Conservation (phyloP, 2,113 vertebrate species). For the Paramisgurnus dabryanus region DNA sequence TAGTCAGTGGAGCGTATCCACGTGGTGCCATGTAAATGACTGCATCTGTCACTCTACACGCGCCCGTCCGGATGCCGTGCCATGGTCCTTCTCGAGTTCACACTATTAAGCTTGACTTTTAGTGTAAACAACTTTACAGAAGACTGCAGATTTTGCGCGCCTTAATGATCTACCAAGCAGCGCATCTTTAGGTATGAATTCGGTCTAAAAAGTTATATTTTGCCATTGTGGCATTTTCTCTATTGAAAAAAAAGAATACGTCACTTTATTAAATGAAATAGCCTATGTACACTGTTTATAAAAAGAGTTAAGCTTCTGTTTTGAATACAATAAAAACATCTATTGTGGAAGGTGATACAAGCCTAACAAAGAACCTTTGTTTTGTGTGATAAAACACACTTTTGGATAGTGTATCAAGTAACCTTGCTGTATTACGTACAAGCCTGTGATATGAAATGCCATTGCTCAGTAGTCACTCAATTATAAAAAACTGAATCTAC, state of each 20-base stretch:
- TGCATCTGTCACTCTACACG: constrained; percentile 62
- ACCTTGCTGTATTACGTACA: constrained; percentile 9
- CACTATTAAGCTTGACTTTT: constrained; percentile 22
- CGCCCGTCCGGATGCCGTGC: constrained; percentile 45
- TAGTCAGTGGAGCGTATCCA: constrained; percentile 65
- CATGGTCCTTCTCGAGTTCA: constrained; percentile 29
- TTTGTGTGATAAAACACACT: too few relatives aligned
- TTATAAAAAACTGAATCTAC: too few relatives aligned
- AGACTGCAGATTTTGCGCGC: constrained; percentile 31
- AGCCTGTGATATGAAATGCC: constrained; percentile 19
- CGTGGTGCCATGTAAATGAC: constrained; percentile 77
- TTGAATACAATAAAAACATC: too few relatives aligned
- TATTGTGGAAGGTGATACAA: too few relatives aligned
- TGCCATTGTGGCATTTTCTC: background rate
- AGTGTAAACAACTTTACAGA: constrained; percentile 34
- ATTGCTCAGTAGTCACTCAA: background rate
- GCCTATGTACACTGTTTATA: too few relatives aligned
- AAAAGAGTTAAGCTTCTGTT: too few relatives aligned
- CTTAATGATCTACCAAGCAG: constrained; percentile 5
- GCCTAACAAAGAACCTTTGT: too few relatives aligned
- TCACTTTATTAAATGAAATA: too few relatives aligned
- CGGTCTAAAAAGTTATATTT: constrained; percentile 4
- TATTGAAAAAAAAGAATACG: background rate
- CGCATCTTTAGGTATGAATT: background rate
- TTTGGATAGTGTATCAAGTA: background rate